A percentile compares a stretch with the other conserved stretches of the same genome.
phyloP scores from a whole-genome alignment of 2,888 invertebrate species.

The Hemithea aestivaria region DNA sequence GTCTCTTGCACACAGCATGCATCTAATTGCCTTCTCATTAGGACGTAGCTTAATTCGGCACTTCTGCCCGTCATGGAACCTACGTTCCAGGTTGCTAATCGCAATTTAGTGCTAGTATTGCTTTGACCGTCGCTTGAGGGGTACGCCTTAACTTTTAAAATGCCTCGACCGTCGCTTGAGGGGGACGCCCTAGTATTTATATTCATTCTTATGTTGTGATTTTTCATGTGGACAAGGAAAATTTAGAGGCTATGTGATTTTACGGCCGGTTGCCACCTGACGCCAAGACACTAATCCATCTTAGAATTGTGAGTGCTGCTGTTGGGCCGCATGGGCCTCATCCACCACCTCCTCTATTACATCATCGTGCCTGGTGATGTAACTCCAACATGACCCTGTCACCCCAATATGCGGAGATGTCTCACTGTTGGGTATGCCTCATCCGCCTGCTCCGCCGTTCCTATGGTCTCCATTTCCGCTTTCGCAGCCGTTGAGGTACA shows the following conservation, averaged over 20 bases:
- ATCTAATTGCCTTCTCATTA: conserved; percentile 3
- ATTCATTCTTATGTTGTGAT: too few relatives aligned
- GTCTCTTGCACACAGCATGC: conserved; percentile 8
- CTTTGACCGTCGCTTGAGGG: not conserved
- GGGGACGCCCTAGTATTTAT: conserved; percentile 3
- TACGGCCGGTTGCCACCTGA: conserved; percentile 1
- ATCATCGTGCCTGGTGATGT: not conserved
- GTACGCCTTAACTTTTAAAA: not conserved
- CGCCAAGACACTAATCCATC: conserved; percentile 2
- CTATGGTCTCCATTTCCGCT: conserved; percentile 2
- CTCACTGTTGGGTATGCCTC: conserved; percentile 3
- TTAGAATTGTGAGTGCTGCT: not conserved
- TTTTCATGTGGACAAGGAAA: too few relatives aligned
- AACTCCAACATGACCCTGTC: not conserved
- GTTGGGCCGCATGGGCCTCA: too few relatives aligned
- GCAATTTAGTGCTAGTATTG: not conserved
- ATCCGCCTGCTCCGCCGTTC: conserved; percentile 6
- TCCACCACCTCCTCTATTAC: too few relatives aligned
- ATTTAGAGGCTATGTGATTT: not conserved
- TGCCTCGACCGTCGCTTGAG: conserved; percentile 2
- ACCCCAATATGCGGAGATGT: not conserved
- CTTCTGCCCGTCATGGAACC: conserved; percentile 12
- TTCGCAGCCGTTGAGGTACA: conserved; percentile 6
- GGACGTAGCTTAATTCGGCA: conserved; percentile 6
- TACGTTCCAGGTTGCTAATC: conserved; percentile 8